Conservation (phyloP, 2,113 vertebrate species). For the Sminthopsis crassicaudata region DNA sequence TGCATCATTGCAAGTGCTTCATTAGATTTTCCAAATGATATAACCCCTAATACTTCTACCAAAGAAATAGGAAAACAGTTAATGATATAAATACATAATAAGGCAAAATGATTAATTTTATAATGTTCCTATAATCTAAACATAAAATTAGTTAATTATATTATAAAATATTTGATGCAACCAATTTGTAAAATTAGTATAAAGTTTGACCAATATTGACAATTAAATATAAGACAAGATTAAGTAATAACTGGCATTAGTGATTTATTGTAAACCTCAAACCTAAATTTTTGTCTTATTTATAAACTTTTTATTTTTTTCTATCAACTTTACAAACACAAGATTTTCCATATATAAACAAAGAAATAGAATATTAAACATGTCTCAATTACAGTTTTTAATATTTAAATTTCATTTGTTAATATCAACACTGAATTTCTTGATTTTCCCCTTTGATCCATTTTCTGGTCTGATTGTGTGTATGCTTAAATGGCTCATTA, state of each 20-base stretch:
- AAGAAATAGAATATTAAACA: neutral
- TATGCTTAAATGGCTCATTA: neutral
- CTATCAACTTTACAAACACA: neutral
- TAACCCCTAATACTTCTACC: neutral
- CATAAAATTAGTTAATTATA: neutral
- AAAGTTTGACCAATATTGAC: conserved; percentile 1
- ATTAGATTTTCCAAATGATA: neutral
- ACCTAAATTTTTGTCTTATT: neutral
- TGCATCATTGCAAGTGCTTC: neutral
- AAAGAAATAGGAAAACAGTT: neutral
- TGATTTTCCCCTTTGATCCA: neutral
- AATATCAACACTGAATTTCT: neutral
- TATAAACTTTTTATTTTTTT: neutral
- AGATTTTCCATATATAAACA: neutral
- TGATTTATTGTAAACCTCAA: neutral
- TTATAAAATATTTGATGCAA: conserved; percentile 20
- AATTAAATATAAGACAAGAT: conserved; percentile 17
- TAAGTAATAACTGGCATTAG: neutral
- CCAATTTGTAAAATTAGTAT: neutral
- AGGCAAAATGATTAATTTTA: neutral
- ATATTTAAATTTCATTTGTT: neutral
- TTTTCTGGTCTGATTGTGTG: neutral
- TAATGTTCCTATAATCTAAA: neutral
- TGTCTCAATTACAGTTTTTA: neutral
- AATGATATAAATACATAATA: neutral